Evolutionary conservation across 1,140 invertebrate genomes (phyloP), one percentile per base, ranked within the genome.

Genomic region (Calosoma granatense): DNA sequence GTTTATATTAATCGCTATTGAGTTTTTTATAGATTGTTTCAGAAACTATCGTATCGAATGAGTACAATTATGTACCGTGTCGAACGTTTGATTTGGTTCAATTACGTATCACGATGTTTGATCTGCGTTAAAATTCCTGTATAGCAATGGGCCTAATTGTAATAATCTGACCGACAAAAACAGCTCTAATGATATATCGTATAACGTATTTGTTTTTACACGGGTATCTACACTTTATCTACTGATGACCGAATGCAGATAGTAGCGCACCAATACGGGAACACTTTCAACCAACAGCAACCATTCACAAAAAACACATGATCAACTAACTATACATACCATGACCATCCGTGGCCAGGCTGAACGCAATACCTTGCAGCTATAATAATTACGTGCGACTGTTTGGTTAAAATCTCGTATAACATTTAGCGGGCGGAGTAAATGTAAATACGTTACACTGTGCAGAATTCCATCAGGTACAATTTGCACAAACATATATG

Each of bases 131-230:
- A n/a, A n/a, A n/a, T n/a, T n/a, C n/a, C n/a, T n/a, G n/a, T n/a
- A n/a, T n/a, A n/a, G n/a, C n/a, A n/a, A n/a, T n/a, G 26, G n/a
- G 6, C 26, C 9, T 47, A 47, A 47, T 47, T 11, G 41, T 47
- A 47, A 47, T 47, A 47, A 47, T 47, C 41, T 47, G 41, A 17
- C 15, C 9, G 4, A 47, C 9, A 47, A 47, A 9, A 47, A 12
- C 41, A 12, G 3, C 6, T 9, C 41, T 47, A 47, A 47, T 47
- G 41, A 47, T 47, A 47, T 47, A 47, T 17, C 41, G 41, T 47
- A 17, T 47, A 47, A 47, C 41, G 17, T 47, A 47, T 47, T 47
- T 47, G 41, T 47, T 47, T 47, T 47, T 47, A 47, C 15, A 47
- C 6, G 15, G 3, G 17, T 47, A 36, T 9, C n/a, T n/a, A 9